These are phyloP conservation scores for Antrozous pallidus DNA, from an alignment of 2,797 vertebrate genomes.

Conservation along the genomic window DNA sequence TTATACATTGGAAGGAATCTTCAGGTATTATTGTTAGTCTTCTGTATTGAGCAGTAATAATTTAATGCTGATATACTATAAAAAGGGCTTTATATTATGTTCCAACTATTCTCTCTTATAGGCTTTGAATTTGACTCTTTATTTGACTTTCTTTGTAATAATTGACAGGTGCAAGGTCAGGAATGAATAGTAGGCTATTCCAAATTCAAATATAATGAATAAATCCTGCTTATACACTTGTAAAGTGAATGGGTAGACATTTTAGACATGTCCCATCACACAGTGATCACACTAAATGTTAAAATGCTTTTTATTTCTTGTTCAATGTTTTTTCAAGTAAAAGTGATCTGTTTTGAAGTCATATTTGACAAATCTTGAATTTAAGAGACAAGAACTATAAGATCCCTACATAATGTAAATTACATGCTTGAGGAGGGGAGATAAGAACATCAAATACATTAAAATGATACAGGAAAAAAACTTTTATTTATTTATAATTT, in stretches of 20 bases:
- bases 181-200: conserved; percentile 14
- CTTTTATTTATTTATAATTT: too few relatives aligned
- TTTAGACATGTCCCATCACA: conserved; percentile 38
- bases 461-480: conserved; percentile 37
- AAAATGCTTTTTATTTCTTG: conserved; percentile 55
- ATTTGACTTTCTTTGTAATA: conserved; percentile 69
- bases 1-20: conserved; percentile 19
- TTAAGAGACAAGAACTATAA: conserved; percentile 29
- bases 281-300: conserved; percentile 40
- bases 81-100: conserved; percentile 41
- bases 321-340: conserved; percentile 34
- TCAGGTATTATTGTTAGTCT: neutral
- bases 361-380: conserved; percentile 53
- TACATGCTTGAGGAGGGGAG: conserved; percentile 55
- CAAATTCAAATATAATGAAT: conserved; percentile 57
- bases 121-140: conserved; percentile 70
- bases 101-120: conserved; percentile 9
- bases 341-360: conserved; percentile 60
- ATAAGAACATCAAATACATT: conserved; percentile 50
- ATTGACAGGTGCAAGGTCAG: conserved; percentile 70
- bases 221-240: conserved; percentile 42
- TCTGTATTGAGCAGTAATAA: conserved; percentile 25
- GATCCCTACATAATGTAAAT: conserved; percentile 52
- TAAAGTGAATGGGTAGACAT: neutral
- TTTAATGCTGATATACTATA: conserved; percentile 39